Evolutionary conservation across 2,888 invertebrate species (phyloP).

Genomic region (Terebella lapidaria): DNA sequence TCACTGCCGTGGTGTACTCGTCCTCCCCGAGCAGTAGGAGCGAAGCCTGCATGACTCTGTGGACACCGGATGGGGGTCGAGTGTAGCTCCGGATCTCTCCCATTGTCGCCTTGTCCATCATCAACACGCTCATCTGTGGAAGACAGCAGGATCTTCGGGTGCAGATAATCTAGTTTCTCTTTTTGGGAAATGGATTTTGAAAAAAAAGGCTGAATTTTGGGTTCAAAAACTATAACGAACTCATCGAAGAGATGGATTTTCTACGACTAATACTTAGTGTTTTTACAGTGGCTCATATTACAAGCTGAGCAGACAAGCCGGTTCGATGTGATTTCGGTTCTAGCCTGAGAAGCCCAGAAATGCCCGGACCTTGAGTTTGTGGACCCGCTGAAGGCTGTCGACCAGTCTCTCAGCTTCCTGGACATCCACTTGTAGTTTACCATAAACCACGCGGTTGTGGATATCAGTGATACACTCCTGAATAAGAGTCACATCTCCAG

Average conservation of each 20-base stretch:
- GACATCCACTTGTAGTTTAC: neutral
- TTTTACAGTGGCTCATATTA: no score
- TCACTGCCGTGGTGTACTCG: slow-evolving; percentile 33
- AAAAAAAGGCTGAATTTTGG: no score
- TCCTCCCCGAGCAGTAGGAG: slow-evolving; percentile 37
- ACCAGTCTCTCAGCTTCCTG: neutral
- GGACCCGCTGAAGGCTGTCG: neutral
- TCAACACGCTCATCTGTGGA: slow-evolving; percentile 19
- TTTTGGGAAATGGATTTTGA: no score
- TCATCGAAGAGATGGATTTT: no score
- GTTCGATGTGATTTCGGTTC: no score
- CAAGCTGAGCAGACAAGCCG: no score
- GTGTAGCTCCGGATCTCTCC: slow-evolving; percentile 41
- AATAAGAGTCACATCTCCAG: neutral
- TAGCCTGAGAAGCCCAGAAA: no score
- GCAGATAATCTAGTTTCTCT: no score
- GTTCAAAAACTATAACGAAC: no score
- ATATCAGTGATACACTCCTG: neutral
- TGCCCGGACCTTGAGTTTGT: neutral
- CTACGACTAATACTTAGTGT: no score
- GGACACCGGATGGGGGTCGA: slow-evolving; percentile 35
- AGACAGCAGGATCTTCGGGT: neutral
- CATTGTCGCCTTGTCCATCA: slow-evolving; percentile 39
- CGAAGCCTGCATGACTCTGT: slow-evolving; percentile 37
- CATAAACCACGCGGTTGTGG: neutral